These are phyloP conservation scores for Ophraella communa DNA, from an alignment of 2,888 invertebrate genomes.

Conservation along the genomic window DNA sequence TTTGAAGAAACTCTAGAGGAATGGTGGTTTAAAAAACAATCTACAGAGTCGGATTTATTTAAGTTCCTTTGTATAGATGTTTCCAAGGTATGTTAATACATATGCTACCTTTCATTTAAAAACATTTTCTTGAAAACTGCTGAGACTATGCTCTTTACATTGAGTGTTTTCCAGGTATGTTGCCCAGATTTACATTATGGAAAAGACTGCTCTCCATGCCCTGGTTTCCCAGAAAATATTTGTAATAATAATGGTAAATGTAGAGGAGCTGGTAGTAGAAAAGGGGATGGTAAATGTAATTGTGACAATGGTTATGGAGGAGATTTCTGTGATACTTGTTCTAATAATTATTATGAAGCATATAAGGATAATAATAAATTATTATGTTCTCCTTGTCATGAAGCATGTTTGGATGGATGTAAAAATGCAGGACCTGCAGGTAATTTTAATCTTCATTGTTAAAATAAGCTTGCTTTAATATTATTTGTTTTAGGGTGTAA, in stretches of 20 bases:
- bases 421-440: slow-evolving; percentile 75
- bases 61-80: slow-evolving; percentile 81
- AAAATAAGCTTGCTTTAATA: not conserved
- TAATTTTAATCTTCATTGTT: slow-evolving; percentile 30
- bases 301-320: slow-evolving; percentile 87
- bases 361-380: slow-evolving; percentile 77
- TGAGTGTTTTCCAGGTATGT: slow-evolving; percentile 61
- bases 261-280: slow-evolving; percentile 85
- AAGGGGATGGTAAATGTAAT: slow-evolving; percentile 89
- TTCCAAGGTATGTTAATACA: slow-evolving; percentile 61
- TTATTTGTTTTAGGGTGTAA: slow-evolving; percentile 61
- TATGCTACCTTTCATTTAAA: not conserved
- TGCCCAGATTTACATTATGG: slow-evolving; percentile 88
- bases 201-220: slow-evolving; percentile 79
- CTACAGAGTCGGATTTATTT: slow-evolving; percentile 64
- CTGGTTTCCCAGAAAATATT: slow-evolving; percentile 73
- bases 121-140: not conserved
- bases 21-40: slow-evolving; percentile 82
- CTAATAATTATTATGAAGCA: slow-evolving; percentile 73
- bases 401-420: slow-evolving; percentile 79
- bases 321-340: slow-evolving; percentile 79
- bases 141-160: not conserved
- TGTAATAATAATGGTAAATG: slow-evolving; percentile 84
- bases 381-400: slow-evolving; percentile 80
- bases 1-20: slow-evolving; percentile 82